Evolutionary conservation across 2,113 vertebrate species (phyloP).

Genomic region (Mixornis gularis): DNA sequence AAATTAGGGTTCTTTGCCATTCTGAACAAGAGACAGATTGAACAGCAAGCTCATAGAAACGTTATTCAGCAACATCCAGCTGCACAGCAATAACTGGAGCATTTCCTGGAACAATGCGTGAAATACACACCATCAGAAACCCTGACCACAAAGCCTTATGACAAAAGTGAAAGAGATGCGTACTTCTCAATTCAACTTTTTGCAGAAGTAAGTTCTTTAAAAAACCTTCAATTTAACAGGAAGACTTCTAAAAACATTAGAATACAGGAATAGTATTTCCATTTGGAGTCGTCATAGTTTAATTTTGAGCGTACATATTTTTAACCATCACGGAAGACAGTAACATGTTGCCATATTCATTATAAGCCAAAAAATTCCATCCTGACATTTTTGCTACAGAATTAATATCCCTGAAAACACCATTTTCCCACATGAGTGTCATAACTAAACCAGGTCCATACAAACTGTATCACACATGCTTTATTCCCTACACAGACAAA

Average conservation of each 20-base stretch:
- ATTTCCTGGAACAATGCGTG: constrained; percentile 18
- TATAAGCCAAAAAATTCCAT: neutral
- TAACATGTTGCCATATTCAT: neutral
- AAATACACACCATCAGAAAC: neutral
- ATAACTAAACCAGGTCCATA: neutral
- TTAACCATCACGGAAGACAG: neutral
- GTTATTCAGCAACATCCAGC: constrained; percentile 4
- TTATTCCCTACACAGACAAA: neutral
- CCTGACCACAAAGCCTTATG: accelerated
- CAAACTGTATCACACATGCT: accelerated
- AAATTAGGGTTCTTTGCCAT: constrained; percentile 63
- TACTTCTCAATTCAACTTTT: neutral
- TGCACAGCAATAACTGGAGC: constrained; percentile 19
- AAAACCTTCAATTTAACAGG: accelerated
- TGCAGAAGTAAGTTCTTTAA: neutral
- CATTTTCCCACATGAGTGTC: neutral
- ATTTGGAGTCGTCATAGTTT: neutral
- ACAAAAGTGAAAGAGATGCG: accelerated
- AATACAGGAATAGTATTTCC: neutral
- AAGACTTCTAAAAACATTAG: neutral
- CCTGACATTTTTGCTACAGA: neutral
- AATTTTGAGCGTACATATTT: neutral
- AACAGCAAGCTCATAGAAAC: constrained; percentile 7
- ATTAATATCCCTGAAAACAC: accelerated
- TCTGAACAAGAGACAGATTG: neutral